phyloP scores from a whole-genome alignment of 2,888 invertebrate species.

The Drosophila ezoana region DNA sequence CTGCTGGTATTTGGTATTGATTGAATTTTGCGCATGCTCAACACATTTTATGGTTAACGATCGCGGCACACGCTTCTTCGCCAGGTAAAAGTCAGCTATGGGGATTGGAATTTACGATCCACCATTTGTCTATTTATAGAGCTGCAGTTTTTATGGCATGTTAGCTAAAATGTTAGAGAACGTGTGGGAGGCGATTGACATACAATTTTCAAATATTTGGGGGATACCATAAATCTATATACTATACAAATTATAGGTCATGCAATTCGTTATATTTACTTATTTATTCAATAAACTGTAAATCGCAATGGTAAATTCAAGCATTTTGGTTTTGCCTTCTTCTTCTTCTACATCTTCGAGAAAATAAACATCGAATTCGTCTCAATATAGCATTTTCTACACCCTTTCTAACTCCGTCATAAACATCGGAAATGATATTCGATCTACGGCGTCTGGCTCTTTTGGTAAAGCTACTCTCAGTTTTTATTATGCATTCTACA shows the following conservation, averaged over 20 bases:
- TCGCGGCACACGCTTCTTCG: conserved; percentile 54
- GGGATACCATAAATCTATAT: no score
- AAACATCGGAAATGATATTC: neutral
- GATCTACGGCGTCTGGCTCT: neutral
- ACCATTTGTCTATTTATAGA: conserved; percentile 27
- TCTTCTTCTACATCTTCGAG: no score
- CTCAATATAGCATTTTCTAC: rapidly evolving
- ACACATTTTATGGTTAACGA: conserved; percentile 44
- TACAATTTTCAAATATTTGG: no score
- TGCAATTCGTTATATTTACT: no score
- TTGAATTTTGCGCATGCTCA: conserved; percentile 53
- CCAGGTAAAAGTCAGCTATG: conserved; percentile 31
- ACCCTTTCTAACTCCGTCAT: neutral
- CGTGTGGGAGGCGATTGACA: no score
- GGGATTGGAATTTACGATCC: conserved; percentile 35
- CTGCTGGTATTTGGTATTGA: conserved; percentile 53
- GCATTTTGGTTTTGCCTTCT: no score
- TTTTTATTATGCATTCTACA: neutral
- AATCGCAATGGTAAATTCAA: no score
- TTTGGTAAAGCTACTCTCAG: neutral
- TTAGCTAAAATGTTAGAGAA: neutral
- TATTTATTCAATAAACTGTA: no score
- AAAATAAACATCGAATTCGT: no score
- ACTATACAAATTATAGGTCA: no score
- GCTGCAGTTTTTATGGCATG: conserved; percentile 13